Evolutionary conservation across 1,140 invertebrate genomes (phyloP).

Genomic region (Caenorhabditis inopinata): DNA sequence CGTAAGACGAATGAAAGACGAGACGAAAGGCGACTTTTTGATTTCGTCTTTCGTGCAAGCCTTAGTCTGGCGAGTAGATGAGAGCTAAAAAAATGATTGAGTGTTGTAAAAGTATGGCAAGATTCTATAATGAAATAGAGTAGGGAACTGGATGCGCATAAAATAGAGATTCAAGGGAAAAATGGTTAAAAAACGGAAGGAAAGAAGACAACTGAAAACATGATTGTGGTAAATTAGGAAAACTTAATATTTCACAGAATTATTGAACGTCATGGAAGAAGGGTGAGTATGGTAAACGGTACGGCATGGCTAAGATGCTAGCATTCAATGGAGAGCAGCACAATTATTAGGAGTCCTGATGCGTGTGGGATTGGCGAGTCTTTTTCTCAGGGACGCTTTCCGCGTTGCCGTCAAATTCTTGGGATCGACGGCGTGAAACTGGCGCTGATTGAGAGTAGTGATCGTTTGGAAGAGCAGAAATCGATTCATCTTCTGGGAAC

Average conservation of each 20-base stretch:
- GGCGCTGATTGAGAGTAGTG: no score
- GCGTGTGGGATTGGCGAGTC: not conserved
- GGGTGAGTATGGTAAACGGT: no score
- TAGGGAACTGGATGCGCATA: not conserved
- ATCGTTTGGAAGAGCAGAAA: not conserved
- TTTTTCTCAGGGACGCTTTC: not conserved
- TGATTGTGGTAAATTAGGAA: not conserved
- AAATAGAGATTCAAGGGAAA: not conserved
- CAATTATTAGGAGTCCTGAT: no score
- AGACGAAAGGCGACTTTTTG: no score
- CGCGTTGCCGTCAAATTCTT: no score
- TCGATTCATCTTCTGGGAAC: not conserved
- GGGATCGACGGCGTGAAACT: not conserved
- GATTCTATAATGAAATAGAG: not conserved
- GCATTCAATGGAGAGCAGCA: no score
- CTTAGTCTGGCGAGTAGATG: not conserved
- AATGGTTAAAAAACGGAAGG: not conserved
- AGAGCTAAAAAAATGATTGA: not conserved
- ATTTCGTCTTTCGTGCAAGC: no score
- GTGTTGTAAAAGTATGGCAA: not conserved
- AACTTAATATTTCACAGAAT: no score
- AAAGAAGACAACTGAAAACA: no score
- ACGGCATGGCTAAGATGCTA: no score
- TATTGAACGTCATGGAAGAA: not conserved
- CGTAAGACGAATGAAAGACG: no score